Evolutionary conservation across 2,113 vertebrate species (phyloP).

Genomic region (Rhineura floridana): DNA sequence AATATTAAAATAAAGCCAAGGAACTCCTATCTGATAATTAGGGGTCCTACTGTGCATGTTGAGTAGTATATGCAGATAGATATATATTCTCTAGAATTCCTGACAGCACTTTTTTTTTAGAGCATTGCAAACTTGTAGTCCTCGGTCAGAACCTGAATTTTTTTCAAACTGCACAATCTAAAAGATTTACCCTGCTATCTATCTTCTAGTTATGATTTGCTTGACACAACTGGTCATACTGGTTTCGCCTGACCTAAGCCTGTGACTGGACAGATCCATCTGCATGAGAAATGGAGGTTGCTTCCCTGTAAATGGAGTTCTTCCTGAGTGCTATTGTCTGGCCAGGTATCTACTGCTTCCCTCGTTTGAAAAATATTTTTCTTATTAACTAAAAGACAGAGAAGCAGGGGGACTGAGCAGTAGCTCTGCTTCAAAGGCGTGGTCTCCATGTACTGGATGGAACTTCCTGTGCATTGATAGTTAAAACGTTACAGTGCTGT

Average conservation of each 20-base stretch:
- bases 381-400: not conserved
- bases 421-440: not conserved
- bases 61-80: not conserved
- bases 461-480: conserved; percentile 9
- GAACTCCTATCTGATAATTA: not conserved
- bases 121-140: not conserved
- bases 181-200: not conserved
- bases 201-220: not conserved
- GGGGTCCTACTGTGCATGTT: not conserved
- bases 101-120: not conserved
- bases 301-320: conserved; percentile 22
- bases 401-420: not conserved
- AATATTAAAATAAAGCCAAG: not conserved
- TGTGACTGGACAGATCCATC: not conserved
- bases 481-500: not conserved
- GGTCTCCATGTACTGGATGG: not conserved
- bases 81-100: not conserved
- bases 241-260: not conserved
- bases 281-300: conserved; percentile 26
- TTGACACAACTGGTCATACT: not conserved
- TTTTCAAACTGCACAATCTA: not conserved
- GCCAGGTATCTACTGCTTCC: conserved; percentile 7
- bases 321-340: conserved; percentile 31
- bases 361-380: not conserved
- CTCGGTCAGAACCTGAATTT: not conserved